Base-by-base conservation (phyloP, 2,797 vertebrate species). In the Pogoniulus pusillus region DNA sequence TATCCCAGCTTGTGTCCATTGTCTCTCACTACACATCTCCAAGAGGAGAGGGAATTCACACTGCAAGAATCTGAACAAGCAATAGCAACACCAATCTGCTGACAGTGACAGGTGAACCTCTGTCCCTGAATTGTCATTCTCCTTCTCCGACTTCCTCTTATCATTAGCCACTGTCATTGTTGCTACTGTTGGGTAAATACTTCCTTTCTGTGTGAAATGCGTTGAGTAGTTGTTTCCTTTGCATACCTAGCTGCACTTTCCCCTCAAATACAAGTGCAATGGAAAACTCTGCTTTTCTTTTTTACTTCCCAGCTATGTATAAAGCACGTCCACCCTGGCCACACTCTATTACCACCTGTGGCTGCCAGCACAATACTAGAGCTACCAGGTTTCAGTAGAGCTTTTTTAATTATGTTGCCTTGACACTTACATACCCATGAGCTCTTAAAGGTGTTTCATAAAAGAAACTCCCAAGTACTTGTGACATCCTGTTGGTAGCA, bases 401-500 rank as follows among this genome's bases (percentile, higher is more conserved):
- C 45, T 74, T 53, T 39, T 55, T 55, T 73, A 76, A 63, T 92
- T 62, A 79, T 37, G 15, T 8, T 82, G 71, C 72, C 66, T 22
- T 58, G 72, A 82, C 84, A 77, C 54, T 77, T 80, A 3, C 35
- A 58, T 64, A 58, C 72, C 49, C 68, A 82, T 0, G 0, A 86
- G 85, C 78, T 34, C 62, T 71, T 64, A 1, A 14, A 92, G 68
- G 71, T 90, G 86, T 80, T 93, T 74, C 86, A 90, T 82, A 62
- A 91, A 39, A 85, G 43, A 24, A 88, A 84, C 45, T 43, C 45
- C 66, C 29, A 53, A 26, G 6, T 16, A 27, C 57, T 77, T 76
- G 34, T 74, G 49, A 47, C 68, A 77, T 71, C 35, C 49, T 77
- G 20, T 24, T 77, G 58, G 64, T 80, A 65, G 34, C 62, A 62